Evolutionary conservation across 2,888 invertebrate species (phyloP), one percentile per base, ranked within the genome.

Genomic region (Ptilodon capucinus): DNA sequence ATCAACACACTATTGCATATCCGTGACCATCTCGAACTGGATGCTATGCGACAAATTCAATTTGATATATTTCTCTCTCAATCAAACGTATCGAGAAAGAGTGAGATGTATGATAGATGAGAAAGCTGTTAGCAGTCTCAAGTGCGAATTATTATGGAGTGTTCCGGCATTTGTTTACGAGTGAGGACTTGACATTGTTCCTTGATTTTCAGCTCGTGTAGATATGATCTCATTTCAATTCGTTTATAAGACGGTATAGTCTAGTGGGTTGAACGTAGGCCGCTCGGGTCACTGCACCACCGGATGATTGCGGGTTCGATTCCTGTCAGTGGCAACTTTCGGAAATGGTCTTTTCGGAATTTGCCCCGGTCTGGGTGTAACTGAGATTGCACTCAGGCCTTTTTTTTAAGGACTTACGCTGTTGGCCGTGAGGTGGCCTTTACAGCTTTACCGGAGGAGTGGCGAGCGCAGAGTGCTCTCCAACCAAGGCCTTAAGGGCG

Each of bases 191-290:
- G 38, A 38, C 38, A 38, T 19, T 38, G 38, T 38, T 18, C 19
- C 19, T 38, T 38, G 38, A 19, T 13, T n/a, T n/a, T 19, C 4
- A 19, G 4, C 9, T 17, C 9, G 9, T 7, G 35, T 35, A 14
- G 5, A 41, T 35, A 19, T 48, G 39, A 48, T 42, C 48, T 54
- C 41, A 34, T 35, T 42, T 11, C 9, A n/a, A n/a, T n/a, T 35
- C 16, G 14, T 0, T 0, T 4, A 0, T 4, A 28, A 2, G 11
- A 11, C 7, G 11, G 9, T 28, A n/a, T n/a, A n/a, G n/a, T n/a
- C n/a, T n/a, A n/a, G n/a, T n/a, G n/a, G n/a, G n/a, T n/a, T n/a
- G n/a, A n/a, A n/a, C n/a, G n/a, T n/a, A n/a, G n/a, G n/a, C n/a
- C n/a, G n/a, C n/a, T n/a, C n/a, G n/a, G n/a, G n/a, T n/a, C n/a